Base-by-base conservation (phyloP, 2,888 invertebrate species). In the Arenicola marina region DNA sequence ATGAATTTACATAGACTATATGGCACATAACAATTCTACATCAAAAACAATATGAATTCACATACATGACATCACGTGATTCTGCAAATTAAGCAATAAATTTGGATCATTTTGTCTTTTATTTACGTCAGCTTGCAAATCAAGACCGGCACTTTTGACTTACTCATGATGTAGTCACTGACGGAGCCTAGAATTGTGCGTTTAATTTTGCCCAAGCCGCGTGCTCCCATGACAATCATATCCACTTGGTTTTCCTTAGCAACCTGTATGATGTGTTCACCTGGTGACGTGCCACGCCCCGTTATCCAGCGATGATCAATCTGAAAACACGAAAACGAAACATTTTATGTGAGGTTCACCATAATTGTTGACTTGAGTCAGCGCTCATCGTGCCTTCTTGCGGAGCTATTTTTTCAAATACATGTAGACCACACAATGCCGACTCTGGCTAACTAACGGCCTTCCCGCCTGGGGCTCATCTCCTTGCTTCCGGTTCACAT, bases 221-320 rank as follows among this genome's bases (percentile, higher is more conserved):
- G 51, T 3, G 69, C 69, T 4, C 69, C 69, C 68, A 68, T 68
- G 21, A 70, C 62, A 28, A 70, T 62, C 68, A 68, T 64, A 29
- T 68, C 66, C 1, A 60, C 65, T 18, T 61, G 18, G n/a, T 65
- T 46, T 18, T 63, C 67, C 45, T 62, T 61, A 11, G 69, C 43
- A 11, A 57, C 58, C 34, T 60, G 53, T 4, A 60, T 26, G 56
- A 68, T 66, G 62, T 61, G 55, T 31, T 70, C 70, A 7, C 63
- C 66, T 0, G 70, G 66, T 0, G 66, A 64, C 1, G 63, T 62
- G 1, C 60, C 59, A 43, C 31, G 61, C 1, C 68, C 68, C 2
- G 67, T 66, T n/a, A 66, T 7, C 70, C 70, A 70, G 7, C 51
- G 58, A 51, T 68, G 64, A 34, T 67, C 62, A 2, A 70, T 66